These are phyloP conservation scores for Ceramica pisi DNA, from an alignment of 2,888 invertebrate genomes.

Conservation along the genomic window DNA sequence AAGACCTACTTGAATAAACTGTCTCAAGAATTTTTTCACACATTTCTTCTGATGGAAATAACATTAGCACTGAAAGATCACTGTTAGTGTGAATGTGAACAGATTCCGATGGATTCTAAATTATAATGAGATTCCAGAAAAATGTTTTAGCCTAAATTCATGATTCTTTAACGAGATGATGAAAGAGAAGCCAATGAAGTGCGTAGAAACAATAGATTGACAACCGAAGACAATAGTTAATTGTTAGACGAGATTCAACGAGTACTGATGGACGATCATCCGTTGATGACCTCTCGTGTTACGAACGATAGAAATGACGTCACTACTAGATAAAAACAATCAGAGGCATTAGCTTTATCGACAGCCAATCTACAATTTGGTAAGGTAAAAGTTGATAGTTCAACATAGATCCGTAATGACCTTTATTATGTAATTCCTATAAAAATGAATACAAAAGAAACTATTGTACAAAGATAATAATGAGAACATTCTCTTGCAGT, in stretches of 20 bases:
- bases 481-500: constrained; percentile 61
- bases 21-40: neutral
- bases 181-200: neutral
- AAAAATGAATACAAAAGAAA: constrained; percentile 50
- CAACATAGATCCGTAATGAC: constrained; percentile 48
- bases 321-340: constrained; percentile 19
- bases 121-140: neutral
- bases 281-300: constrained; percentile 1
- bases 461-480: constrained; percentile 62
- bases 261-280: constrained; percentile 4
- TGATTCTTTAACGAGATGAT: neutral
- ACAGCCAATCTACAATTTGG: constrained; percentile 34
- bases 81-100: constrained; percentile 10
- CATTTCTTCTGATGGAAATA: neutral
- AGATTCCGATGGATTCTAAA: constrained; percentile 7
- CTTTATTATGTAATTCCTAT: constrained; percentile 58
- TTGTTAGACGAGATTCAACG: constrained; percentile 37
- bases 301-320: constrained; percentile 26
- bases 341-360: constrained; percentile 36
- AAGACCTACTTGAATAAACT: neutral
- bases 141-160: neutral
- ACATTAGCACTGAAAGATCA: neutral
- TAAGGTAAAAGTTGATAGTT: constrained; percentile 49
- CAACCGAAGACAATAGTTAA: constrained; percentile 33
- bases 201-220: constrained; percentile 20